Percentiles rank a stretch among this genome's conserved stretches.
Conservation (phyloP, 2,113 vertebrate genomes). For the Arvicanthis niloticus region DNA sequence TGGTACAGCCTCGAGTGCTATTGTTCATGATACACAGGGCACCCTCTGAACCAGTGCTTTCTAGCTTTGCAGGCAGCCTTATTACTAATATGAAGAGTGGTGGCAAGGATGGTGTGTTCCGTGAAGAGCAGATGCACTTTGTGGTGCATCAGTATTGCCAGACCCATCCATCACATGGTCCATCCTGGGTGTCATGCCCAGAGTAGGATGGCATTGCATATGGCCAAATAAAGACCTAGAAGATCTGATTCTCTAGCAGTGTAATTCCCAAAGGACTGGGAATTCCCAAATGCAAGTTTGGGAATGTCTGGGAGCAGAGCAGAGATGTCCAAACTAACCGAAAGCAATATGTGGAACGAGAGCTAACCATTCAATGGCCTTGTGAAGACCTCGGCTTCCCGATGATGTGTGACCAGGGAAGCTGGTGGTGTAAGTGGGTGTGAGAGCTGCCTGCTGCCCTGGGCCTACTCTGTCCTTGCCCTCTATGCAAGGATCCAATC, state of each 20-base stretch:
- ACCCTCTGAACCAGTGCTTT: background rate
- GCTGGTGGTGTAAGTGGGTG: background rate
- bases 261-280: background rate
- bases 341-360: background rate
- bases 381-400: background rate
- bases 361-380: background rate
- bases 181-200: accelerated
- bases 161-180: background rate
- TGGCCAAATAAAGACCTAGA: background rate
- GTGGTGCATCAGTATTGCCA: background rate
- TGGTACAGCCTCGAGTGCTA: background rate
- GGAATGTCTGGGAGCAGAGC: no score
- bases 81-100: background rate
- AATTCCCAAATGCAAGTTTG: no score
- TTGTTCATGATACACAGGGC: background rate
- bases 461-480: background rate
- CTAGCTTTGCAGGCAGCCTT: background rate
- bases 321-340: background rate
- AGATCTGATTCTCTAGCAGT: background rate
- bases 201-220: background rate
- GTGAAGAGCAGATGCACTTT: background rate
- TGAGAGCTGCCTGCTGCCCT: background rate
- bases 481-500: background rate
- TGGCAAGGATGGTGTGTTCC: no score
- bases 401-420: background rate